A percentile compares a stretch with the other conserved stretches of the same genome.
Evolutionary conservation across 2,888 invertebrate species (phyloP).

Genomic region (Ypsolopha sequella): DNA sequence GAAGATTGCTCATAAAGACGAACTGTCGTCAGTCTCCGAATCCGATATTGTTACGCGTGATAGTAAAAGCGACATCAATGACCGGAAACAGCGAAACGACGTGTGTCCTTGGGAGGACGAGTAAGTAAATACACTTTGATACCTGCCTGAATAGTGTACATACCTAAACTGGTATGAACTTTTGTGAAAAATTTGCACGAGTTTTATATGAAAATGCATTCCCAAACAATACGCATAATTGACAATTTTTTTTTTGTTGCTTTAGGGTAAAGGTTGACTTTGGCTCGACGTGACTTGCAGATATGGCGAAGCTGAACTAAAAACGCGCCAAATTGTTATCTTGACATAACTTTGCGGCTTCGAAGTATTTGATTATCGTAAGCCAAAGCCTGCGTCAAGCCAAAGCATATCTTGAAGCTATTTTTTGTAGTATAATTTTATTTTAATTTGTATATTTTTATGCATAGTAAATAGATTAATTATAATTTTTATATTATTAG

Average conservation of each 20-base stretch:
- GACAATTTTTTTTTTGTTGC: not conserved
- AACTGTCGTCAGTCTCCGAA: constrained; percentile 52
- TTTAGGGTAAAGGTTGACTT: not conserved
- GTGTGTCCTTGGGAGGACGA: constrained; percentile 97
- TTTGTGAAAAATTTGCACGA: not conserved
- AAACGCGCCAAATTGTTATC: too few species aligned
- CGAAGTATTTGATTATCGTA: too few species aligned
- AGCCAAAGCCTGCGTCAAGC: too few species aligned
- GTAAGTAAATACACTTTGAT: constrained; percentile 74
- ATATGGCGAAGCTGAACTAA: too few species aligned
- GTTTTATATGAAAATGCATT: not conserved
- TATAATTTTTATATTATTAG: too few species aligned
- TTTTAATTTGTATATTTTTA: too few species aligned
- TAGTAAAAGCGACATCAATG: constrained; percentile 45
- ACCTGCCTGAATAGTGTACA: not conserved
- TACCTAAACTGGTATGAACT: not conserved
- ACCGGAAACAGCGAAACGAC: constrained; percentile 76
- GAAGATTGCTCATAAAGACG: constrained; percentile 53
- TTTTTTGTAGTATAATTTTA: too few species aligned
- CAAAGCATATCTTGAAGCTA: too few species aligned
- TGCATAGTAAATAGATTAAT: too few species aligned
- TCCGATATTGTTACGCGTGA: constrained; percentile 56
- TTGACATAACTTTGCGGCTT: too few species aligned
- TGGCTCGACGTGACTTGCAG: too few species aligned
- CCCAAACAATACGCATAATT: too few species aligned